Percentiles rank a stretch among this genome's conserved stretches.
These are phyloP conservation scores for Ptilonorhynchus violaceus DNA, from an alignment of 2,113 vertebrate species.

Conservation along the genomic window DNA sequence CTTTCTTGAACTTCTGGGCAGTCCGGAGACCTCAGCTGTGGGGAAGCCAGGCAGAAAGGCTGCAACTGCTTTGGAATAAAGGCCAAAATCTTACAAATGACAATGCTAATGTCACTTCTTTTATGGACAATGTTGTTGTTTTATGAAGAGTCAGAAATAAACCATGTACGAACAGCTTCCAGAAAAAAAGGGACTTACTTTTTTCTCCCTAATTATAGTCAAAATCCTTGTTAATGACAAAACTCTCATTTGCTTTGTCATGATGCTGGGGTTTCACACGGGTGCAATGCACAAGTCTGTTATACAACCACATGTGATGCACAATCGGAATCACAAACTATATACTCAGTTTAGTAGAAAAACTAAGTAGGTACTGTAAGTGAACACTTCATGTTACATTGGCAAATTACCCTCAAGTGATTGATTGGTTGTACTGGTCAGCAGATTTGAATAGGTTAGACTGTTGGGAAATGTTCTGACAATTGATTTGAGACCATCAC, in stretches of 20 bases:
- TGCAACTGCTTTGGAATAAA: not conserved
- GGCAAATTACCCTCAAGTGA: not conserved
- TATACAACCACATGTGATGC: fast-evolving
- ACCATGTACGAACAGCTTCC: not conserved
- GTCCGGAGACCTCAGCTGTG: fast-evolving
- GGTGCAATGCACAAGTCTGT: not conserved
- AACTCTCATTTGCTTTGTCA: not conserved
- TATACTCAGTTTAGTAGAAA: not conserved
- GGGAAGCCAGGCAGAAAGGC: not conserved
- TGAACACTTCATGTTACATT: fast-evolving
- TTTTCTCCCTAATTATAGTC: not conserved
- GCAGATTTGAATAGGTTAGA: not conserved
- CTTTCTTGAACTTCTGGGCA: not conserved
- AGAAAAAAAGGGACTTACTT: not conserved
- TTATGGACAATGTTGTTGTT: not conserved
- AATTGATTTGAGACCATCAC: not conserved
- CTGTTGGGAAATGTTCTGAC: not conserved
- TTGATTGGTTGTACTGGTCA: not conserved
- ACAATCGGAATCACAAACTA: not conserved
- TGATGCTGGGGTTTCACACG: not conserved
- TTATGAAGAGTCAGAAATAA: not conserved
- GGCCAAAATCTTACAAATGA: not conserved
- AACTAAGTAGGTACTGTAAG: not conserved
- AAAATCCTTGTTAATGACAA: not conserved
- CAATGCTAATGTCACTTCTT: not conserved